Evolutionary conservation across 2,888 invertebrate species (phyloP), one percentile per base, ranked within the genome.

Genomic region (Thalpophila matura): DNA sequence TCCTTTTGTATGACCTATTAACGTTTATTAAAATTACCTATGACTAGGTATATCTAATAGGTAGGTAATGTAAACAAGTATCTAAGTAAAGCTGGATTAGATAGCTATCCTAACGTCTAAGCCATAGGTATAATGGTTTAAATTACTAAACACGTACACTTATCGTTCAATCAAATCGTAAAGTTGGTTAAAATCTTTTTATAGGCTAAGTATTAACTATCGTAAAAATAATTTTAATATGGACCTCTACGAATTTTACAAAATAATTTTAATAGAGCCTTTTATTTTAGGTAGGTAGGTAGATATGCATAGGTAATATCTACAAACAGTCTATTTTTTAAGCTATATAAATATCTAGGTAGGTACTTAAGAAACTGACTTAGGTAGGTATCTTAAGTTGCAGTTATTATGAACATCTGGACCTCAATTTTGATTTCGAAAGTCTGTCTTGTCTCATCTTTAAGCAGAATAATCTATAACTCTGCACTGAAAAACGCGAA

Each of bases 371-470:
- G 12, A 22, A 26, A 16, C 2, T 6, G 3, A 16, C 5, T 33
- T 42, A 22, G 4, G 40, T 1, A 12, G 2, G 9, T 7, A 14
- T 18, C 6, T 9, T 9, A 10, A 9, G 6, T 26, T 20, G 1
- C n/a, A 2, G 18, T 61, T 46, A 24, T 31, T 7, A 1, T 0
- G 24, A 18, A 26, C n/a, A 47, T 16, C 10, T 22, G 14, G 4
- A 16, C 7, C 5, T 16, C 0, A 38, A 4, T 37, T 54, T 18
- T 37, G 1, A 27, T 22, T 18, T 16, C 2, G 2, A 38, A 61
- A 35, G 10, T 24, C 29, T 61, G 83, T 86, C 87, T 87, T 84
- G 86, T 67, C 53, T 45, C 55, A 46, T 46, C 12, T 49, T 26
- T 58, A 73, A 62, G 40, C 60, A 42, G 31, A 68, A 70, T 46